Conservation (phyloP, 1,140 invertebrate species). For the Cepaea nemoralis region DNA sequence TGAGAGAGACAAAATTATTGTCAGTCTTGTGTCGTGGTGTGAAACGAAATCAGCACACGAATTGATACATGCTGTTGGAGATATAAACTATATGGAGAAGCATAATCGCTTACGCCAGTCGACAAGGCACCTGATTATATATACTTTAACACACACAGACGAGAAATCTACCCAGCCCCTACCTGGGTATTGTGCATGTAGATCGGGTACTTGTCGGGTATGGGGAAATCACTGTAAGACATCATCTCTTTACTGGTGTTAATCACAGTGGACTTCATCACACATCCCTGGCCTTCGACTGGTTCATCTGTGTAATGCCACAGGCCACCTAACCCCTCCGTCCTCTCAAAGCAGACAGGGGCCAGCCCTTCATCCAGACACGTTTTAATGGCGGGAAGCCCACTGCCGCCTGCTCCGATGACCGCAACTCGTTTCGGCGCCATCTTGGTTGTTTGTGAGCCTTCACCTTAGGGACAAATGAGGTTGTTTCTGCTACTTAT, state of each 20-base stretch:
- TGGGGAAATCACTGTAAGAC: conserved; percentile 74
- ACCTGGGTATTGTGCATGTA: conserved; percentile 72
- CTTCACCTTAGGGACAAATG: no score
- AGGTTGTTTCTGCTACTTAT: no score
- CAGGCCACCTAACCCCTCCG: conserved; percentile 66
- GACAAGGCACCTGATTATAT: no score
- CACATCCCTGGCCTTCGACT: conserved; percentile 48
- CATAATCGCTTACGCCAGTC: no score
- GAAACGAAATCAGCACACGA: no score
- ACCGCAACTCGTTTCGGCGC: conserved; percentile 54
- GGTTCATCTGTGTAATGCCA: conserved; percentile 59
- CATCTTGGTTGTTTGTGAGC: no score
- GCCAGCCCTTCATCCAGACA: conserved; percentile 71
- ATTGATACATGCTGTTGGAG: no score
- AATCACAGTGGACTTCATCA: conserved; percentile 69
- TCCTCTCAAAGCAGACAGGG: conserved; percentile 71
- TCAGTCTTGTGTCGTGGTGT: no score
- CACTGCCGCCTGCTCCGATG: conserved; percentile 73
- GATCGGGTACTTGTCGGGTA: conserved; percentile 70
- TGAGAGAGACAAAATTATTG: no score
- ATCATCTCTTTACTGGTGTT: conserved; percentile 76
- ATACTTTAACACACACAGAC: no score
- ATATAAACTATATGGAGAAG: no score
- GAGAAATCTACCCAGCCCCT: no score
- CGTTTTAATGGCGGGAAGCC: conserved; percentile 72